Conservation (phyloP, 2,888 invertebrate species). For the Limnephilus auricula region DNA sequence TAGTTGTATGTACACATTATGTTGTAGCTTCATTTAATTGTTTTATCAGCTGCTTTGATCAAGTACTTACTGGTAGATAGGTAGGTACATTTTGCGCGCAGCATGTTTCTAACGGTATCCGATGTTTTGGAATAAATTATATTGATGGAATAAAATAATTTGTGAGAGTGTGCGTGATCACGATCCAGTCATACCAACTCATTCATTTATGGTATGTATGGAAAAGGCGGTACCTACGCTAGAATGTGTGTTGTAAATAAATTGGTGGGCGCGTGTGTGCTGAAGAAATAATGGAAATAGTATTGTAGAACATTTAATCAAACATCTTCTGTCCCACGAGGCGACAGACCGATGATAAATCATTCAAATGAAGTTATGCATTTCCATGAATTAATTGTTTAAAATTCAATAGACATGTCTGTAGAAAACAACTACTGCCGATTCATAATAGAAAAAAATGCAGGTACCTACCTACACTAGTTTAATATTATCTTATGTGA, state of each 20-base stretch:
- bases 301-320: not conserved
- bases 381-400: not conserved
- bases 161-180: constrained; percentile 17
- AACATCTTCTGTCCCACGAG: not conserved
- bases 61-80: not conserved
- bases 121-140: constrained; percentile 55
- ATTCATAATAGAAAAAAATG: not conserved
- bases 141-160: constrained; percentile 47
- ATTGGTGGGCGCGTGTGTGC: not conserved
- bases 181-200: not conserved
- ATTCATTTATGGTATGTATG: not conserved
- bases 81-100: not conserved
- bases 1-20: not conserved
- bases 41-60: constrained; percentile 16
- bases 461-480: not conserved
- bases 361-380: constrained; percentile 1
- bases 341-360: constrained; percentile 3
- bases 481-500: not conserved
- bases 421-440: not conserved
- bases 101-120: constrained; percentile 50
- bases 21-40: not conserved
- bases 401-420: not conserved
- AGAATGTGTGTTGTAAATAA: not conserved
- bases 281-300: not conserved
- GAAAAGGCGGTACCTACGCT: not conserved